Evolutionary conservation across 1,140 invertebrate genomes (phyloP).

Genomic region (Drosophila lini): DNA sequence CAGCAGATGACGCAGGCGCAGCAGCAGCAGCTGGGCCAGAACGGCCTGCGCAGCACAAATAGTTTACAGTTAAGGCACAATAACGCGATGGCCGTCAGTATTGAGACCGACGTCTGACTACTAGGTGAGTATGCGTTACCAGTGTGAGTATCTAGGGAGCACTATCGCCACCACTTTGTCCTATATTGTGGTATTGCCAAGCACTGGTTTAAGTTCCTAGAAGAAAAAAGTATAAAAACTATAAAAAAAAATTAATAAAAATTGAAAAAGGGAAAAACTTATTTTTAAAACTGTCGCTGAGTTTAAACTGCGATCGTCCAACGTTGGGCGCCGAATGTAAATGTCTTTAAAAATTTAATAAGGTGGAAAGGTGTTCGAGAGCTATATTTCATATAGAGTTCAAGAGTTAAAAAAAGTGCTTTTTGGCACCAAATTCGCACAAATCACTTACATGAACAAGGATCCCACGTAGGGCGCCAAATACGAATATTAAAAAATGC

Average conservation of each 20-base stretch:
- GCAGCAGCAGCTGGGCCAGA: slow-evolving; percentile 71
- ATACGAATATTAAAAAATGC: background rate
- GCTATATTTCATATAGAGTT: too few species aligned
- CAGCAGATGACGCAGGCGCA: slow-evolving; percentile 49
- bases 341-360: too few species aligned
- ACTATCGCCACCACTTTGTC: background rate
- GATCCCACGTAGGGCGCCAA: background rate
- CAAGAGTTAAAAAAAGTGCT: background rate
- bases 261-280: background rate
- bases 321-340: background rate
- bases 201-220: background rate
- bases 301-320: background rate
- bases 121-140: slow-evolving; percentile 87
- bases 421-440: background rate
- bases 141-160: slow-evolving; percentile 14
- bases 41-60: slow-evolving; percentile 88
- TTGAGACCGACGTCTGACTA: slow-evolving; percentile 99
- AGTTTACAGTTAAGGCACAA: slow-evolving; percentile 94
- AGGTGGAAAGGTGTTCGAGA: too few species aligned
- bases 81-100: slow-evolving; percentile 90
- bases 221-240: too few species aligned
- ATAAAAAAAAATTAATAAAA: too few species aligned
- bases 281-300: background rate
- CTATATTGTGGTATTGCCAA: background rate
- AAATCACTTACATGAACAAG: background rate